Base-by-base conservation (phyloP, 2,797 vertebrate species). In the Molothrus aeneus region DNA sequence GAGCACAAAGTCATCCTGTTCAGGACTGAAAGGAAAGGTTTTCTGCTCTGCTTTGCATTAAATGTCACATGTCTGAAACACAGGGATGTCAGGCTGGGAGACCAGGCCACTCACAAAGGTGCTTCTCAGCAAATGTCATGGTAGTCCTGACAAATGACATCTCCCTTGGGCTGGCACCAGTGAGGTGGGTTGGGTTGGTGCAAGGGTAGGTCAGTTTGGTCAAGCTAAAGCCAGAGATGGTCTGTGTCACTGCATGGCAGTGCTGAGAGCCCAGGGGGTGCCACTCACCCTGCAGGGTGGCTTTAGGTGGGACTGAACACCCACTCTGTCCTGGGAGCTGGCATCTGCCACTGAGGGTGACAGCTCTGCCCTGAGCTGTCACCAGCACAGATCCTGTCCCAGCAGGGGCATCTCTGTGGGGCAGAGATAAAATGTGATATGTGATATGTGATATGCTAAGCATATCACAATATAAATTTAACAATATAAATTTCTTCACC, bases 211-310 rank as follows among this genome's bases (percentile, higher is more conserved):
- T 66, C 63, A 78, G 10, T 15, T 53, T 65, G 24, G n/a, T 13
- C 71, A 86, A 6, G 77, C 17, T 74, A 31, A 83, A 48, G 11
- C 10, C 38, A 38, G 3, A 66, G 48, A 5, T 80, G 29, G 10
- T 66, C 9, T 38, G 31, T 53, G 11, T 38, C 45, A 12, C 48
- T 64, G 24, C 8, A 7, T 4, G n/a, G 57, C 66, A 68, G 28
- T 32, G 61, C 61, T 74, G 48, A 51, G 40, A 51, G 21, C 7
- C 5, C 34, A n/a, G 47, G 43, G 19, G n/a, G 4, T 50, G 54
- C 14, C 60, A 54, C 26, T 50, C 9, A 43, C 5, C 10, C 34
- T 0, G 0, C 42, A 66, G 69, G 10, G 4, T 69, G 32, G 8
- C 16, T 88, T 86, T n/a, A 59, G 34, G 12, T 72, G n/a, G 28